Evolutionary conservation across 1,140 invertebrate genomes (phyloP).

Genomic region (Hypsibius dujardini): DNA sequence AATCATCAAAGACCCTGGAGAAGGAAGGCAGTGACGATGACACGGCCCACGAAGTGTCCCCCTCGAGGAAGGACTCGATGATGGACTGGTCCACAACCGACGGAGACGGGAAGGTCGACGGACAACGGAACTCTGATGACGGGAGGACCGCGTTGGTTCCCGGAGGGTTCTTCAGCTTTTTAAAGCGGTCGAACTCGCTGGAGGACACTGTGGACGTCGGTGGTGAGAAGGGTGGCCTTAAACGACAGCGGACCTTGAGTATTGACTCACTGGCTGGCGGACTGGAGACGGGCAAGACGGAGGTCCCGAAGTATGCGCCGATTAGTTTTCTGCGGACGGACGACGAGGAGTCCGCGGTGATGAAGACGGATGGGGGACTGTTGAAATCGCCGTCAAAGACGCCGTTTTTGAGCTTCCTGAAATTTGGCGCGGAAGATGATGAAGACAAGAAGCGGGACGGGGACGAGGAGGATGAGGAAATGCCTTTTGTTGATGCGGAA

Average conservation of each 20-base stretch:
- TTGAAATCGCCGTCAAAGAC: background rate
- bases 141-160: background rate
- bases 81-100: background rate
- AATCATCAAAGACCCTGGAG: background rate
- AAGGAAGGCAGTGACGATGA: background rate
- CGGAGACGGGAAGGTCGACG: too few species aligned
- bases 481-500: too few species aligned
- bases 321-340: background rate
- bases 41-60: conserved; percentile 6
- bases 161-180: background rate
- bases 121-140: too few species aligned
- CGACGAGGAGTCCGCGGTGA: background rate
- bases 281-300: background rate
- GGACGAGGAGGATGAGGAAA: background rate
- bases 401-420: background rate
- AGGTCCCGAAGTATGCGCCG: background rate
- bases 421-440: background rate
- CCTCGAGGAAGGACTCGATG: background rate
- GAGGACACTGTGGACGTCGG: background rate
- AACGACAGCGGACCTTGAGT: too few species aligned
- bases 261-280: background rate
- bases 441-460: too few species aligned
- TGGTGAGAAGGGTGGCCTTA: background rate
- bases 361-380: background rate
- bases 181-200: conserved; percentile 5